These are phyloP conservation scores for Malurus splendens DNA, from an alignment of 2,797 vertebrate genomes.

Conservation along the genomic window DNA sequence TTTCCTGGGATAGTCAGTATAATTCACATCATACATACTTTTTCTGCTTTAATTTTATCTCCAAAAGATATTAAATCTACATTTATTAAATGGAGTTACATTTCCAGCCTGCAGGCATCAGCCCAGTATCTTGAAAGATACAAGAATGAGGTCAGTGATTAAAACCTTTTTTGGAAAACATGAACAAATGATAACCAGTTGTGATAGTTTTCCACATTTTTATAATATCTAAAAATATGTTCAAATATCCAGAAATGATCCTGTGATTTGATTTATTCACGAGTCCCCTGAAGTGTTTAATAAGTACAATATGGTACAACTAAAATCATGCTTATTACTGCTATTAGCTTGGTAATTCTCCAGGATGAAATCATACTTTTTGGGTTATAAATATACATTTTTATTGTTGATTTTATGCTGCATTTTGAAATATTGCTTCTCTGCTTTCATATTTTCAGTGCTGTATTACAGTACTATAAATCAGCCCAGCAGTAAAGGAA, in stretches of 20 bases:
- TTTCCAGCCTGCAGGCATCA: conserved; percentile 45
- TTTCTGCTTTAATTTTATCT: conserved; percentile 61
- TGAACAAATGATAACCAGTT: conserved; percentile 77
- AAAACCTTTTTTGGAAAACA: conserved; percentile 70
- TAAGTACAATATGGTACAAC: conserved; percentile 80
- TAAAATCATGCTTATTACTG: conserved; percentile 79
- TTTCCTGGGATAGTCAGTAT: conserved; percentile 37
- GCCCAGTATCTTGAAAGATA: conserved; percentile 56
- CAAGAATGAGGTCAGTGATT: conserved; percentile 67
- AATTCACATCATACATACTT: conserved; percentile 42
- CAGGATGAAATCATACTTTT: conserved; percentile 85
- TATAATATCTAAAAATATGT: conserved; percentile 77
- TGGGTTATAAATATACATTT: conserved; percentile 83
- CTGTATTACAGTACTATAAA: conserved; percentile 78
- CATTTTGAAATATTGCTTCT: conserved; percentile 84
- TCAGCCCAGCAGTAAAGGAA: conserved; percentile 73
- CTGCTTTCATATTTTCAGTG: conserved; percentile 82
- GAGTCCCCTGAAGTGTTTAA: conserved; percentile 79
- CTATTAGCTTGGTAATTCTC: conserved; percentile 82
- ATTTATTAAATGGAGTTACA: conserved; percentile 67
- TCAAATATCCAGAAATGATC: conserved; percentile 76
- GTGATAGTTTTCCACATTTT: conserved; percentile 75
- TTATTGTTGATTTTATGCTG: conserved; percentile 83
- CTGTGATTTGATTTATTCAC: conserved; percentile 81
- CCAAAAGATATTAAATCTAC: conserved; percentile 60